Conservation (phyloP, 2,797 vertebrate species). For the Anas bahamensis region DNA sequence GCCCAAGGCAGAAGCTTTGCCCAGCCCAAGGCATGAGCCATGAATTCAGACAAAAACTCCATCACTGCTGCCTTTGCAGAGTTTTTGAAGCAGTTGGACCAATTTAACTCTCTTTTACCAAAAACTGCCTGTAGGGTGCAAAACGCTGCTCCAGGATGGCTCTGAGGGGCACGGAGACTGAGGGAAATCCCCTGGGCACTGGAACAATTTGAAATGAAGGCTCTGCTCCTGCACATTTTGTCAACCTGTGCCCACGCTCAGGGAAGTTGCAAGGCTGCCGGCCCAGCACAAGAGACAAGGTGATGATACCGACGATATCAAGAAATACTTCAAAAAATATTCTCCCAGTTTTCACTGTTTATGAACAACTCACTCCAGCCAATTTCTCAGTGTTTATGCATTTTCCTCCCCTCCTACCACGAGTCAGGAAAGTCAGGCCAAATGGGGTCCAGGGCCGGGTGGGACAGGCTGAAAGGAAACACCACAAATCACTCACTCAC, state of each 20-base stretch:
- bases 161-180: background rate
- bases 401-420: background rate
- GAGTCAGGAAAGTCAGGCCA: background rate
- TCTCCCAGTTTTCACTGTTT: background rate
- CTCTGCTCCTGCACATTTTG: background rate
- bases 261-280: background rate
- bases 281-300: background rate
- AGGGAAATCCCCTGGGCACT: background rate
- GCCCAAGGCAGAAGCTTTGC: slow-evolving; percentile 8
- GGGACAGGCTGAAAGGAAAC: background rate
- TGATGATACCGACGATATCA: background rate
- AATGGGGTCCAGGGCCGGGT: background rate
- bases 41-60: background rate
- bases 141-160: background rate
- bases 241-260: too few relatives aligned
- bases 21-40: background rate
- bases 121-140: background rate
- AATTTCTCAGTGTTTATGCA: background rate
- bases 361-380: background rate
- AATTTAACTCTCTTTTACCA: background rate
- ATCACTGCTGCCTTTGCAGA: background rate
- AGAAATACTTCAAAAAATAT: background rate
- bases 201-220: background rate
- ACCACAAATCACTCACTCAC: background rate
- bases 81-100: background rate